Base-by-base conservation (phyloP, 2,888 invertebrate species). In the Lysandra coridon region DNA sequence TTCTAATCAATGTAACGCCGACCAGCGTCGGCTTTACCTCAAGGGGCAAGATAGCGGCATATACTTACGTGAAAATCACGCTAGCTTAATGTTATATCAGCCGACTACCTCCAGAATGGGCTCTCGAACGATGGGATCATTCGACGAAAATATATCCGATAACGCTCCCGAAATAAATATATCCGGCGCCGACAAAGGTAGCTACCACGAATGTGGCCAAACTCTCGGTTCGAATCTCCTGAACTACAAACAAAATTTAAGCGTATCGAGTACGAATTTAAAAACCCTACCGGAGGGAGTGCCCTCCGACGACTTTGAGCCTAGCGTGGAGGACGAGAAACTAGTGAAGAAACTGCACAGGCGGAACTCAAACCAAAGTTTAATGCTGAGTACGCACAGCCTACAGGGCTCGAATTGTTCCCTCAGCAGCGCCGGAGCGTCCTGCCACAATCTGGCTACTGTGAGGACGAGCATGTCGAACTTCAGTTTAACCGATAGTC, bases 261-360 rank as follows among this genome's bases (percentile, higher is more conserved):
- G 96, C 84, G 95, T 96, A 7, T 96, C 96, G 0, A 96, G 96
- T 85, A 96, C 96, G 57, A 97, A 97, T 84, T 89, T 97, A 73
- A 97, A 97, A 88, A 97, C 97, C 0, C 86, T 97, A 69, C 97
- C 97, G 0, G 97, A 97, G 92, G 96, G 96, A 0, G 95, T 96
- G 82, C 96, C 96, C 0, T 93, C 97, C 6, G 96, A 96, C 80
- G 96, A 97, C 86, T 96, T 96, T 82, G 94, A 94, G 81, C 93
- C 90, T 0, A 91, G 86, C 53, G 91, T 86, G 0, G 93, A 91
- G 84, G 93, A 94, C 62, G 95, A 92, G 79, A 94, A 95, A 82
- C 82, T 91, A 0, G 88, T 89, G 0, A 95, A 93, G 79, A 95
- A 94, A 81, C 86, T 96, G 73, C 95, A 96, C 80, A 91, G 96